Conservation (phyloP, 23 tunicate species). For the Halocynthia aurantium region DNA sequence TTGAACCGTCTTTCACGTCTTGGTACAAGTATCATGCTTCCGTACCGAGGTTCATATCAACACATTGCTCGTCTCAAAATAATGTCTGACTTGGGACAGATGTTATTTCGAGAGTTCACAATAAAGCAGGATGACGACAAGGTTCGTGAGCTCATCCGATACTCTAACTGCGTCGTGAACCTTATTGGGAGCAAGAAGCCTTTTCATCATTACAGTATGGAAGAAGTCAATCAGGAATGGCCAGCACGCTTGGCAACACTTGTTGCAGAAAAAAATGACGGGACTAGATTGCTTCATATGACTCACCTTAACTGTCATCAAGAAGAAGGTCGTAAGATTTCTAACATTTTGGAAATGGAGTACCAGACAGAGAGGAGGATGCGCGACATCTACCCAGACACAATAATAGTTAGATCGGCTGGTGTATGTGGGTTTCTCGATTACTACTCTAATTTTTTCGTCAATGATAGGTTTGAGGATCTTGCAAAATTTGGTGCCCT, state of each 20-base stretch:
- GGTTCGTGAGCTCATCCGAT: constrained; percentile 54
- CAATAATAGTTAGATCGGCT: constrained; percentile 75
- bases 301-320: constrained; percentile 65
- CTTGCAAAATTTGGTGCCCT: constrained; percentile 35
- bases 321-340: constrained; percentile 36
- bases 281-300: constrained; percentile 78
- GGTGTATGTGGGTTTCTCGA: constrained; percentile 41
- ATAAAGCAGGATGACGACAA: constrained; percentile 54
- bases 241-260: constrained; percentile 74
- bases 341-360: constrained; percentile 46
- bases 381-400: constrained; percentile 77
- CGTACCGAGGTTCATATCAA: constrained; percentile 57
- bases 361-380: constrained; percentile 58
- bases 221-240: constrained; percentile 91
- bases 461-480: constrained; percentile 14
- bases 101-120: constrained; percentile 39
- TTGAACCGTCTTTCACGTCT: constrained; percentile 64
- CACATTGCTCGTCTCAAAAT: constrained; percentile 37
- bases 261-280: constrained; percentile 94
- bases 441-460: constrained; percentile 20
- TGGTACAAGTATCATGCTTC: constrained; percentile 59
- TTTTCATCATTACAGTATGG: constrained; percentile 57
- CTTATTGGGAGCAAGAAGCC: constrained; percentile 58
- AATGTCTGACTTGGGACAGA: constrained; percentile 91
- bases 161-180: constrained; percentile 88